Conservation (phyloP, 2,888 invertebrate genomes). For the Ditula angustiorana region DNA sequence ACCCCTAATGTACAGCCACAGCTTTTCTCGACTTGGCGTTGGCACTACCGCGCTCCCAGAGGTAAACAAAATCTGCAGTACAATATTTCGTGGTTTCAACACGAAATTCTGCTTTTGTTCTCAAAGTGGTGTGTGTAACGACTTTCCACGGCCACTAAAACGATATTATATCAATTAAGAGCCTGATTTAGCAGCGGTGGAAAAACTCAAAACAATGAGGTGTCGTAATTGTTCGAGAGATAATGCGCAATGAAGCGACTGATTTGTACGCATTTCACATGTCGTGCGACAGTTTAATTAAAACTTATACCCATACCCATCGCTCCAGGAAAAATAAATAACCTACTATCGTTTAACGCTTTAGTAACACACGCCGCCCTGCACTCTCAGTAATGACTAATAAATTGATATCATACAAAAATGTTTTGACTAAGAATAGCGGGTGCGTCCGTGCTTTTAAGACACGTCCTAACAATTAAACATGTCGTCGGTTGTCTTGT, state of each 20-base stretch:
- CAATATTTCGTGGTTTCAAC: conserved; percentile 78
- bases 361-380: conserved; percentile 28
- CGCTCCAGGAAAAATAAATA: conserved; percentile 48
- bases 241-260: conserved; percentile 74
- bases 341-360: conserved; percentile 45
- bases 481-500: conserved; percentile 82
- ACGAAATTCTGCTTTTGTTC: conserved; percentile 79
- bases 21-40: no score
- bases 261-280: conserved; percentile 60
- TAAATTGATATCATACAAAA: conserved; percentile 63
- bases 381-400: conserved; percentile 46
- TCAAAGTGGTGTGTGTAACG: conserved; percentile 67
- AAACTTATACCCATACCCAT: conserved; percentile 40
- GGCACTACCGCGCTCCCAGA: conserved; percentile 18
- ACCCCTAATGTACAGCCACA: no score
- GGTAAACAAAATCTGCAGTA: conserved; percentile 65
- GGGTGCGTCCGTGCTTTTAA: conserved; percentile 59
- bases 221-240: conserved; percentile 72
- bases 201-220: conserved; percentile 82
- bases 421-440: conserved; percentile 74
- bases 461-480: conserved; percentile 76
- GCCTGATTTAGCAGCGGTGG: conserved; percentile 73
- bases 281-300: conserved; percentile 36
- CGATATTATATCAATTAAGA: conserved; percentile 81
- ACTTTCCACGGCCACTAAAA: conserved; percentile 77